phyloP scores from a whole-genome alignment of 2,797 vertebrate genomes.

The Poeciliopsis turneri region DNA sequence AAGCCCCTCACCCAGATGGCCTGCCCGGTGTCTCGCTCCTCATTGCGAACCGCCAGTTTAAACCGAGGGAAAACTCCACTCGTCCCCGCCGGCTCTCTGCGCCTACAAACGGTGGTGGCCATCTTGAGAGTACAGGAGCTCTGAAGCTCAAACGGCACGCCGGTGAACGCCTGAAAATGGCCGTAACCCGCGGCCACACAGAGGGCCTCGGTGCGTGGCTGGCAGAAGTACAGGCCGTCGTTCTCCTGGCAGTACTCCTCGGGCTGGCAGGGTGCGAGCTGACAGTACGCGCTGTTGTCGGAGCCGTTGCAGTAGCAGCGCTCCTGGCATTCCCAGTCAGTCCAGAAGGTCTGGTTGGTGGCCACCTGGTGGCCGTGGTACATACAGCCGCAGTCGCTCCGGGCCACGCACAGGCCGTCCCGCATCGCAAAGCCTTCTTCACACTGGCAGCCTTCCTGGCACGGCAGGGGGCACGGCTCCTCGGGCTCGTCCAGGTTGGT shows the following conservation, averaged over 20 bases:
- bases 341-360: constrained; percentile 97
- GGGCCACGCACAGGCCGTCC: constrained; percentile 85
- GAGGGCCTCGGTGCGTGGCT: constrained; percentile 87
- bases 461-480: constrained; percentile 84
- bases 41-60: constrained; percentile 86
- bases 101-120: constrained; percentile 82
- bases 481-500: constrained; percentile 81
- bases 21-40: constrained; percentile 94
- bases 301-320: constrained; percentile 97
- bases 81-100: constrained; percentile 36
- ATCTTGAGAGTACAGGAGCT: constrained; percentile 92
- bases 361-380: constrained; percentile 88
- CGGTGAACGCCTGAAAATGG: constrained; percentile 92
- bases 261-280: constrained; percentile 84
- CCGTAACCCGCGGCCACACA: constrained; percentile 92
- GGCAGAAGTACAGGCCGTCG: constrained; percentile 88
- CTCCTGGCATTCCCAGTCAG: constrained; percentile 92
- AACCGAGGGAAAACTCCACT: constrained; percentile 81
- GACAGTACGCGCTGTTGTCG: constrained; percentile 93
- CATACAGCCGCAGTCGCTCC: constrained; percentile 91
- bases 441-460: constrained; percentile 93
- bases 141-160: constrained; percentile 93
- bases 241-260: constrained; percentile 93
- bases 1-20: constrained; percentile 96
- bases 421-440: constrained; percentile 89